Conservation (phyloP, 2,113 vertebrate genomes). For the Tenrec ecaudatus region DNA sequence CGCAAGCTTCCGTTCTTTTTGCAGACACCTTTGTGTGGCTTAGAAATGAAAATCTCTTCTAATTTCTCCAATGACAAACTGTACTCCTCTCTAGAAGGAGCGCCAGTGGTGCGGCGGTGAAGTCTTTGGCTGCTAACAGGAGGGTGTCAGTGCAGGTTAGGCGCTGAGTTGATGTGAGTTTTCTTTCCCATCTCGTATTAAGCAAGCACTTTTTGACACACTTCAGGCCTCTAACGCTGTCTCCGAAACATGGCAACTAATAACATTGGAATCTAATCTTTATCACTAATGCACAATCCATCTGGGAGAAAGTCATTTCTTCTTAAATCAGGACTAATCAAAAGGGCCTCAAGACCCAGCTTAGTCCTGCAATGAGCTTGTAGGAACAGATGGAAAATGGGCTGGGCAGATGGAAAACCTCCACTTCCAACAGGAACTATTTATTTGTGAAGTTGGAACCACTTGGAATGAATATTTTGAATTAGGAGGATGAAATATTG, state of each 20-base stretch:
- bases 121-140: not conserved
- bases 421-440: slow-evolving; percentile 80
- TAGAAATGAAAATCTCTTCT: slow-evolving; percentile 32
- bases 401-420: slow-evolving; percentile 81
- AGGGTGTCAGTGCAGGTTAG: not conserved
- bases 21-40: not conserved
- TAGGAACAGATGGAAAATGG: slow-evolving; percentile 83
- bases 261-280: slow-evolving; percentile 67
- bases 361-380: slow-evolving; percentile 61
- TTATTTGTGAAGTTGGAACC: slow-evolving; percentile 81
- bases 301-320: slow-evolving; percentile 71
- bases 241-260: slow-evolving; percentile 54
- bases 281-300: slow-evolving; percentile 66
- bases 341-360: slow-evolving; percentile 59
- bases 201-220: not conserved
- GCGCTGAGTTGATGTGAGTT: not conserved
- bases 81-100: not conserved
- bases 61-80: not conserved
- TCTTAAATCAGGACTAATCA: slow-evolving; percentile 80
- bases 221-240: slow-evolving; percentile 54
- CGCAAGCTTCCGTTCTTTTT: not conserved
- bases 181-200: slow-evolving; percentile 21
- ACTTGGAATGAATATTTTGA: slow-evolving; percentile 80
- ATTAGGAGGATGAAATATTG: slow-evolving; percentile 79
- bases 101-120: not conserved